These are phyloP conservation scores for Ochotona curzoniae DNA, from an alignment of 2,113 vertebrate genomes.

Conservation along the genomic window DNA sequence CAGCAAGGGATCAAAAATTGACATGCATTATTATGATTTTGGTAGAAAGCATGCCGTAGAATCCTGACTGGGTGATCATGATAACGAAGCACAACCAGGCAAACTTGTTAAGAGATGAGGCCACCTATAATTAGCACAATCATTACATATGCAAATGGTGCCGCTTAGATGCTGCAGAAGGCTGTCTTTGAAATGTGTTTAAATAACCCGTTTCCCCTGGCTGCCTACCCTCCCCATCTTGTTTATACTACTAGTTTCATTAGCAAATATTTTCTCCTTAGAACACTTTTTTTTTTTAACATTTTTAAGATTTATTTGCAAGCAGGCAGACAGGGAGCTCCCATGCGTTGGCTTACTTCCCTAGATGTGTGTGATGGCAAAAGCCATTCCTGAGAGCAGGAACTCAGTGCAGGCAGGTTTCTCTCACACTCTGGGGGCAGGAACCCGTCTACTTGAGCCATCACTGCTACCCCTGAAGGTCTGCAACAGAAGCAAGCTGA, in stretches of 20 bases:
- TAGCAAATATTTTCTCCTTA: constrained; percentile 69
- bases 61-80: constrained; percentile 61
- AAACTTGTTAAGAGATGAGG: constrained; percentile 73
- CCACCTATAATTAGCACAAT: constrained; percentile 76
- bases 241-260: constrained; percentile 75
- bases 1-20: constrained; percentile 38
- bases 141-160: constrained; percentile 68
- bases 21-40: constrained; percentile 44
- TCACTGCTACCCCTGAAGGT: too few species aligned
- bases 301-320: too few species aligned
- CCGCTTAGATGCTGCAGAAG: constrained; percentile 49
- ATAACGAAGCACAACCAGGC: constrained; percentile 59
- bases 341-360: too few species aligned
- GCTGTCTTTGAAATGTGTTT: constrained; percentile 73
- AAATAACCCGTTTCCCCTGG: constrained; percentile 66
- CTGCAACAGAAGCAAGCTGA: too few species aligned
- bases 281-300: neutral
- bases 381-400: too few species aligned
- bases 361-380: too few species aligned
- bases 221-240: constrained; percentile 60
- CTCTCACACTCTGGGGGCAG: too few species aligned
- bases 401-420: too few species aligned
- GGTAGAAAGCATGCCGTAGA: constrained; percentile 53
- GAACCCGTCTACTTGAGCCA: too few species aligned
- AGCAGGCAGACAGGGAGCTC: too few species aligned